Evolutionary conservation across 2,113 vertebrate genomes (phyloP).

Genomic region (Hoplias malabaricus): DNA sequence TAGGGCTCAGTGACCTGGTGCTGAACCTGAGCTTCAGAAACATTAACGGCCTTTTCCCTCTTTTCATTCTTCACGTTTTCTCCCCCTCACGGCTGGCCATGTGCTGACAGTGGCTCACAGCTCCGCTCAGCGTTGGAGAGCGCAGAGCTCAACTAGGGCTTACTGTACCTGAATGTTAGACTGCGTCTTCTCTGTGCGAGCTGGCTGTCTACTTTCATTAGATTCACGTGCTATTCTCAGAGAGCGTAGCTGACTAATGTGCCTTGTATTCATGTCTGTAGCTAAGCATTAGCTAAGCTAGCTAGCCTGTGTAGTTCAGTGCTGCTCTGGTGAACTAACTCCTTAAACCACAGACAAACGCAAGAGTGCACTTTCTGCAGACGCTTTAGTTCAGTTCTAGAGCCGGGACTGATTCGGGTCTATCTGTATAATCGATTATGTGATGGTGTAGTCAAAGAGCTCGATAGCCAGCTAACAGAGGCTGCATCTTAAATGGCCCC

Average conservation of each 20-base stretch:
- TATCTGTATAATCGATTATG: too few relatives aligned
- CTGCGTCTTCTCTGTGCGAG: neutral
- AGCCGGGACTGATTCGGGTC: too few relatives aligned
- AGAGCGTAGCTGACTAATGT: neutral
- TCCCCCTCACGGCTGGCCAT: neutral
- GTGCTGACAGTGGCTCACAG: neutral
- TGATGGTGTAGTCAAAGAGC: neutral
- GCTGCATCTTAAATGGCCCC: too few relatives aligned
- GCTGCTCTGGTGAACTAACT: neutral
- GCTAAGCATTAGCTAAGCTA: neutral
- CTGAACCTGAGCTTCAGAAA: neutral
- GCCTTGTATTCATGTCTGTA: neutral
- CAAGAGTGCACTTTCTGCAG: too few relatives aligned
- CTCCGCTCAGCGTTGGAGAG: neutral
- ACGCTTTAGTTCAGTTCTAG: too few relatives aligned
- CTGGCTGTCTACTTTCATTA: neutral
- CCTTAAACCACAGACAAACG: too few relatives aligned
- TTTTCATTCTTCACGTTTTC: too few relatives aligned
- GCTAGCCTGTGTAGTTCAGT: neutral
- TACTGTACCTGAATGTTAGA: neutral
- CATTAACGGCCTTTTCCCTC: neutral
- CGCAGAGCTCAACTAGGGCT: neutral
- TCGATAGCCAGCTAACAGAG: neutral
- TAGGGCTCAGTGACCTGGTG: neutral
- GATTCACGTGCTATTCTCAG: neutral